phyloP scores from a whole-genome alignment of 2,888 invertebrate species.

The Nesidiocoris tenuis region DNA sequence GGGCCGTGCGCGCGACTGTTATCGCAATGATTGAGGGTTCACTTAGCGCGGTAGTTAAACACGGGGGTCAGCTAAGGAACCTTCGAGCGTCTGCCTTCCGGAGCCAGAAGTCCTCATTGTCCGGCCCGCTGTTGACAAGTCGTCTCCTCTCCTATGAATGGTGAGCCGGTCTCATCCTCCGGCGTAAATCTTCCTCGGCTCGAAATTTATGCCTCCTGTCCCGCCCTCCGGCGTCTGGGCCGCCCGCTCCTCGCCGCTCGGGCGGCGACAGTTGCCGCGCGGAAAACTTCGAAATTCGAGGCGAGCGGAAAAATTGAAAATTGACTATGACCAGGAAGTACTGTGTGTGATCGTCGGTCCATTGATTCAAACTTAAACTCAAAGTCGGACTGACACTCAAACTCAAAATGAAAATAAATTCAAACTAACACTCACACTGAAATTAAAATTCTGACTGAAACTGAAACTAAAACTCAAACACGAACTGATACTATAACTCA shows the following conservation, averaged over 20 bases:
- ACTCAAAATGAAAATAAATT: too few species aligned
- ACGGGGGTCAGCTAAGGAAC: constrained; percentile 7
- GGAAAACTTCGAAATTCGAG: constrained; percentile 9
- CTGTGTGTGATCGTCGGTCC: too few species aligned
- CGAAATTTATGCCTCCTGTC: constrained; percentile 25
- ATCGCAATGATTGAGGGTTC: constrained; percentile 42
- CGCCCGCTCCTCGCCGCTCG: constrained; percentile 8
- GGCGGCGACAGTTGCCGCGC: constrained; percentile 10
- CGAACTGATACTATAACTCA: too few species aligned
- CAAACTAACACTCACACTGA: too few species aligned
- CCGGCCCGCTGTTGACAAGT: constrained; percentile 36
- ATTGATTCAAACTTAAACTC: too few species aligned
- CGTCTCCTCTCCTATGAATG: constrained; percentile 36
- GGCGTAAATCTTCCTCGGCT: constrained; percentile 26
- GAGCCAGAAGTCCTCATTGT: constrained; percentile 16
- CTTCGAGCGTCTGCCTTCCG: neutral
- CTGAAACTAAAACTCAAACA: too few species aligned
- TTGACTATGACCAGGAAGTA: too few species aligned
- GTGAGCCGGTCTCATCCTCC: constrained; percentile 34
- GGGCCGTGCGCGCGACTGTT: constrained; percentile 18
- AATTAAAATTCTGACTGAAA: too few species aligned
- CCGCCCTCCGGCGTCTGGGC: constrained; percentile 8
- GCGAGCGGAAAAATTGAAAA: too few species aligned
- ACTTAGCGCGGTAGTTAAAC: constrained; percentile 40
- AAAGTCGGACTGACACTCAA: too few species aligned